Conservation (phyloP, 2,113 vertebrate species). For the Corythornis madagascariensis region DNA sequence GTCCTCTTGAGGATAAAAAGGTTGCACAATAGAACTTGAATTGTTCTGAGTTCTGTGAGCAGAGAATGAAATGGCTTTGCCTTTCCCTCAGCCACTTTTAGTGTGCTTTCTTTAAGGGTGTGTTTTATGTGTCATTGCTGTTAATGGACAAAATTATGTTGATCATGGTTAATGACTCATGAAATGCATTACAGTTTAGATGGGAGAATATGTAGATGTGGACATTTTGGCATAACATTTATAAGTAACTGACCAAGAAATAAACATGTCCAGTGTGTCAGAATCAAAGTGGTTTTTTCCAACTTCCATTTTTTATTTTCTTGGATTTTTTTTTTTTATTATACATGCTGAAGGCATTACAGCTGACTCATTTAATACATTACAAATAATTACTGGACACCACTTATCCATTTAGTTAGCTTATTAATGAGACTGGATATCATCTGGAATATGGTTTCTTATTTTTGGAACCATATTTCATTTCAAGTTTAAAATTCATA, state of each 20-base stretch:
- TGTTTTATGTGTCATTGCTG: not conserved
- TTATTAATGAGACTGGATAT: not conserved
- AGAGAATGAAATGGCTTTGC: not conserved
- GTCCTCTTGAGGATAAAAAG: not conserved
- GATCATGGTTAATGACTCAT: not conserved
- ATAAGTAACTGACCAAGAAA: not conserved
- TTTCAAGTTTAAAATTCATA: not conserved
- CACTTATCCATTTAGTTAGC: not conserved
- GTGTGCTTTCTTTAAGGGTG: not conserved
- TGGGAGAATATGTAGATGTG: not conserved
- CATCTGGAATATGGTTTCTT: not conserved
- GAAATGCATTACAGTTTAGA: not conserved
- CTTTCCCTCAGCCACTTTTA: not conserved
- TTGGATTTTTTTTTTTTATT: not conserved
- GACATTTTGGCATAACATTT: not conserved
- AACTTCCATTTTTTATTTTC: not conserved
- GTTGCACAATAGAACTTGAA: not conserved
- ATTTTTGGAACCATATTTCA: not conserved
- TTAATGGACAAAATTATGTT: not conserved
- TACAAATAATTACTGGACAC: not conserved
- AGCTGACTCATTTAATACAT: not conserved
- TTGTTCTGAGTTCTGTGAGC: not conserved
- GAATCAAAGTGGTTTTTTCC: not conserved
- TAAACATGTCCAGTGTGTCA: not conserved
- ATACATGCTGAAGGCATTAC: not conserved